These are phyloP conservation scores for Leptoteleia sp. DNA, from an alignment of 1,140 invertebrate genomes.

Conservation along the genomic window DNA sequence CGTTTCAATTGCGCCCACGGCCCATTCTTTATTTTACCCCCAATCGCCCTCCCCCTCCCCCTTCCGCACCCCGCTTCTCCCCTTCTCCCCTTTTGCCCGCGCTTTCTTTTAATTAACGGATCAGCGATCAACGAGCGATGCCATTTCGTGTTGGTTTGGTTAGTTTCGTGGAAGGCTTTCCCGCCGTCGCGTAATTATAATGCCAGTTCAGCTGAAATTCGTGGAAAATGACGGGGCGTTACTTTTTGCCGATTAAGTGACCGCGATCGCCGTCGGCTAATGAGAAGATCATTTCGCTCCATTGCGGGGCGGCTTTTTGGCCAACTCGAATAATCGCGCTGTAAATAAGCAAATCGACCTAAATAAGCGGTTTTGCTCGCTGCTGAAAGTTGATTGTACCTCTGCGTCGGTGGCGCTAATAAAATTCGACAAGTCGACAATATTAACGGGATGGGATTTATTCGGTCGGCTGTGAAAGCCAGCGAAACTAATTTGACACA, in stretches of 20 bases:
- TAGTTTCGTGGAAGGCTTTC: constrained; percentile 17
- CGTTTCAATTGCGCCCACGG: constrained; percentile 5
- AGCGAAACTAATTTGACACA: too few relatives aligned
- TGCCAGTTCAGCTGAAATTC: constrained; percentile 12
- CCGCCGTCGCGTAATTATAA: constrained; percentile 15
- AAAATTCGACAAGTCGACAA: too few relatives aligned
- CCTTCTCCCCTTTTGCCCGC: background rate
- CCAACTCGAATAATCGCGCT: too few relatives aligned
- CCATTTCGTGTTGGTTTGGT: too few relatives aligned
- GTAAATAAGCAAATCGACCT: too few relatives aligned
- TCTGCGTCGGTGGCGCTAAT: too few relatives aligned
- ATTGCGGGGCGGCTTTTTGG: too few relatives aligned
- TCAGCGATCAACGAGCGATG: constrained; percentile 8
- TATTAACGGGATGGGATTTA: too few relatives aligned
- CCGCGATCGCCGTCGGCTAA: constrained; percentile 1
- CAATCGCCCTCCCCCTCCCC: too few relatives aligned
- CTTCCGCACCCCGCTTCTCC: background rate
- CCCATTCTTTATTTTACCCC: constrained; percentile 31
- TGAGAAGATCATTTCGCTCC: background rate
- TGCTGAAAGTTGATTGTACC: too few relatives aligned
- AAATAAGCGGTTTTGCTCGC: too few relatives aligned
- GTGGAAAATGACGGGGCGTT: constrained; percentile 9
- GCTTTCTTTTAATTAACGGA: constrained; percentile 12
- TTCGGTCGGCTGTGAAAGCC: background rate
- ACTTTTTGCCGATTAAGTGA: constrained; percentile 8